phyloP scores from a whole-genome alignment of 1,140 invertebrate genomes.

The Calosoma granatense region DNA sequence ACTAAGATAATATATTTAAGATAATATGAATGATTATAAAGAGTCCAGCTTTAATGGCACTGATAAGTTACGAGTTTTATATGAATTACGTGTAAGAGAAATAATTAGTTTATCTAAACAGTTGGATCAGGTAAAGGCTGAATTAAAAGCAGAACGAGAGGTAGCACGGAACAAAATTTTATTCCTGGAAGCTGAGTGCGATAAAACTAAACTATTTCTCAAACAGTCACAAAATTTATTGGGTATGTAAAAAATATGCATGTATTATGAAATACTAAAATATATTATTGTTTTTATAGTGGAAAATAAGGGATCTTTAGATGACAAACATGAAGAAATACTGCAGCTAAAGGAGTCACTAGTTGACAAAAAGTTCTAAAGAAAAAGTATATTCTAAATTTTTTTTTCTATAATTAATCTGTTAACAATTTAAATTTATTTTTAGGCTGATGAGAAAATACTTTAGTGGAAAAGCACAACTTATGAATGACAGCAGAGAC shows the following conservation, averaged over 20 bases:
- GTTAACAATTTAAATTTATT: not conserved
- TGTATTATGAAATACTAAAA: not conserved
- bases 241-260: not conserved
- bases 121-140: not conserved
- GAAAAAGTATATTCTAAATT: not conserved
- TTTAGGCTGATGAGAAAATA: not conserved
- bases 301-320: not conserved
- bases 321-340: not conserved
- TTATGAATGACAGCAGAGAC: not conserved
- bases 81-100: not conserved
- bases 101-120: not conserved
- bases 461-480: not conserved
- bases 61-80: not conserved
- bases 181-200: not conserved
- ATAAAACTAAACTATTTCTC: not conserved
- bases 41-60: not conserved
- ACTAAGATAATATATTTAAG: no score
- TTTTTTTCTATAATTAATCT: not conserved
- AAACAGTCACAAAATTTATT: not conserved
- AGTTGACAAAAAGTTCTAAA: not conserved
- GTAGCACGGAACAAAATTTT: not conserved
- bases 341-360: not conserved
- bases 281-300: not conserved
- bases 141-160: not conserved
- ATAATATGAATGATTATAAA: no score